Evolutionary conservation across 2,113 vertebrate genomes (phyloP).

Genomic region (Cervus canadensis): DNA sequence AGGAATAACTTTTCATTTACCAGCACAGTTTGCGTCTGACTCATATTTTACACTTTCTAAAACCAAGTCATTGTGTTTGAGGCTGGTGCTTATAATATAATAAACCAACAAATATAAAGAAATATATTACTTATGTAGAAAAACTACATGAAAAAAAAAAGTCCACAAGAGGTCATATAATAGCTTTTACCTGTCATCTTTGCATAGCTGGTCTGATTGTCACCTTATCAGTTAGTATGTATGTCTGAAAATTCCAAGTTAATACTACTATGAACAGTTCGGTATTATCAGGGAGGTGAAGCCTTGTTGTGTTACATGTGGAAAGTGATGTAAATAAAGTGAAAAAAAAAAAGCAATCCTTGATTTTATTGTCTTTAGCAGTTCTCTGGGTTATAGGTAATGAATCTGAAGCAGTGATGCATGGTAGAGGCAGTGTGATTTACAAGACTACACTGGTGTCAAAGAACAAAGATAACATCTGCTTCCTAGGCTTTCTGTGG

Average conservation of each 20-base stretch:
- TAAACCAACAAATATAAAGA: not conserved
- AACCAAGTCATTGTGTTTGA: not conserved
- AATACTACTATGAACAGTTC: not conserved
- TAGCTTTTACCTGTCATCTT: not conserved
- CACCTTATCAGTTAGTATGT: not conserved
- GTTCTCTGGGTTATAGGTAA: not conserved
- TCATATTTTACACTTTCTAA: not conserved
- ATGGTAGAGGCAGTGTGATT: not conserved
- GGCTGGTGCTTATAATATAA: not conserved
- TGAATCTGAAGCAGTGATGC: not conserved
- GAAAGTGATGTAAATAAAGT: not conserved
- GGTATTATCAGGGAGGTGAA: not conserved
- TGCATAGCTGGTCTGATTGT: not conserved
- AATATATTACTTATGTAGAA: not conserved
- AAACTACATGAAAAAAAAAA: not conserved
- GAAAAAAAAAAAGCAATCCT: not conserved
- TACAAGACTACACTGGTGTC: not conserved
- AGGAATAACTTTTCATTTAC: not conserved
- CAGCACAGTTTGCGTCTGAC: not conserved
- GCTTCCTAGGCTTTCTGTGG: not conserved
- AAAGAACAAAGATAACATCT: not conserved
- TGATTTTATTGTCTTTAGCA: not conserved
- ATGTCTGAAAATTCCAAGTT: slow-evolving; percentile 16
- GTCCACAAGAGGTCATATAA: not conserved
- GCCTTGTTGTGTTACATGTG: not conserved